phyloP scores from a whole-genome alignment of 2,888 invertebrate species.

The Onchidella celtica region DNA sequence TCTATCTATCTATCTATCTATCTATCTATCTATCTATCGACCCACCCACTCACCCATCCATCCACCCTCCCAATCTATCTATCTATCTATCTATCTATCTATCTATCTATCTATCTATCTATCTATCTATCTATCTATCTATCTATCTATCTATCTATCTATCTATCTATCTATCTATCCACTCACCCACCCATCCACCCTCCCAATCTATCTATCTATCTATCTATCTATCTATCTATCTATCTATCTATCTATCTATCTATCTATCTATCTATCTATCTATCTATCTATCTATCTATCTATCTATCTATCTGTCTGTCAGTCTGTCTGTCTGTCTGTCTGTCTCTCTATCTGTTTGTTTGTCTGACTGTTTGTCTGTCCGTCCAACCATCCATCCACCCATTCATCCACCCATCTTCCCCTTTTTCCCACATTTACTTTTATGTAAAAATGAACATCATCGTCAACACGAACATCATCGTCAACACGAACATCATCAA shows the following conservation, averaged over 20 bases:
- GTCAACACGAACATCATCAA: too few relatives aligned
- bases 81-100: not conserved
- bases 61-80: not conserved
- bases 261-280: not conserved
- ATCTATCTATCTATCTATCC: not conserved
- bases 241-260: not conserved
- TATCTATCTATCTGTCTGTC: not conserved
- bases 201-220: not conserved
- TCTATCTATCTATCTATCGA: too few relatives aligned
- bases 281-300: not conserved
- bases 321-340: not conserved
- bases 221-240: not conserved
- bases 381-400: not conserved
- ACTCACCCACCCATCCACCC: not conserved
- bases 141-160: not conserved
- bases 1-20: too few relatives aligned
- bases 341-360: not conserved
- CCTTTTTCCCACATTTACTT: too few relatives aligned
- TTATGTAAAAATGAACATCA: too few relatives aligned
- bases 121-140: not conserved
- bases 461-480: too few relatives aligned
- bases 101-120: not conserved
- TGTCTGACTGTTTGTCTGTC: not conserved
- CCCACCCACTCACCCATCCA: not conserved
- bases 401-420: not conserved